Percentiles rank a stretch among this genome's conserved stretches.
These are phyloP conservation scores for Drosophila cardini DNA, from an alignment of 1,140 invertebrate genomes.

Conservation along the genomic window DNA sequence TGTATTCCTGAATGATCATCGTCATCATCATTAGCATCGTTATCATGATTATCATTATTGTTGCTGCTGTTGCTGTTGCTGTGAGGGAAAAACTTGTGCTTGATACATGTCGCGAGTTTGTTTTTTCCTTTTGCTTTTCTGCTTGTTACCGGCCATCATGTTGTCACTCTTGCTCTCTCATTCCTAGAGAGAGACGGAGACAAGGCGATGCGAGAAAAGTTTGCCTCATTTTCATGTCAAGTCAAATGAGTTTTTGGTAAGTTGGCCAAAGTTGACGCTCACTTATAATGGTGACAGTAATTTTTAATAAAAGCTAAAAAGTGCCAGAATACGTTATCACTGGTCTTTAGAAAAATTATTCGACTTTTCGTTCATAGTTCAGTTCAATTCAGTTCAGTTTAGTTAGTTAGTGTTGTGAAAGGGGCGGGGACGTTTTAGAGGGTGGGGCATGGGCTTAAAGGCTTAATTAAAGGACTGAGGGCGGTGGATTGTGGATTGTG, in stretches of 20 bases:
- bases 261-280: constrained; percentile 53
- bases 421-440: too few species aligned
- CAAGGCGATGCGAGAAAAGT: constrained; percentile 43
- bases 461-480: too few species aligned
- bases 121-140: neutral
- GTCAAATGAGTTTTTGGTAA: constrained; percentile 74
- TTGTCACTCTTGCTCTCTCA: constrained; percentile 23
- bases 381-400: too few species aligned
- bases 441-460: too few species aligned
- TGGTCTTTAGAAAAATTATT: constrained; percentile 24
- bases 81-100: constrained; percentile 48
- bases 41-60: constrained; percentile 1
- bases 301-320: constrained; percentile 75
- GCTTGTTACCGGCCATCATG: constrained; percentile 2
- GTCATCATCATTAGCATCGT: constrained; percentile 11
- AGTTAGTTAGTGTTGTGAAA: too few species aligned
- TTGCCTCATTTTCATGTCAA: constrained; percentile 73
- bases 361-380: neutral
- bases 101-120: constrained; percentile 43
- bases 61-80: neutral
- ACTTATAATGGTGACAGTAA: constrained; percentile 70
- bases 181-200: neutral
- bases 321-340: constrained; percentile 33
- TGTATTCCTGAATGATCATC: constrained; percentile 2
- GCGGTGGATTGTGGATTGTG: too few species aligned